phyloP scores from a whole-genome alignment of 2,888 invertebrate species.

The Corbicula japonica region DNA sequence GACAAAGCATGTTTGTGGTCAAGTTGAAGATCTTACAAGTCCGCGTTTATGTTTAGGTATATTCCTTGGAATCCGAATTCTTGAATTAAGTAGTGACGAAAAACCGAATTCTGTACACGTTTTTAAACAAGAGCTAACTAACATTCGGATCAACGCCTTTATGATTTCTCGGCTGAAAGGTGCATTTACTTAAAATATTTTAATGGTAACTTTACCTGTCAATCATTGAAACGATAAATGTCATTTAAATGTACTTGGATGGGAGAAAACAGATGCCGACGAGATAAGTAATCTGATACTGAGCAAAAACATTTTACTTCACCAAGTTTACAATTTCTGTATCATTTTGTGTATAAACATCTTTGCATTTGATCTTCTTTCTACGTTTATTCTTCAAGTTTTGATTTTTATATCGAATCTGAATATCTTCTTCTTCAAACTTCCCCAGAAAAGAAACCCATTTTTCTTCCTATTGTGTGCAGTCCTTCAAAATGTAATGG shows the following conservation, averaged over 20 bases:
- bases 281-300: slow-evolving; percentile 9
- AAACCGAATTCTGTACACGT: not conserved
- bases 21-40: too few species aligned
- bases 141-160: slow-evolving; percentile 1
- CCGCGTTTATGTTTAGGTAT: too few species aligned
- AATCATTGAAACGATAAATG: slow-evolving; percentile 63
- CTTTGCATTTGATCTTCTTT: too few species aligned
- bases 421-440: too few species aligned
- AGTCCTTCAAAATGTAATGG: slow-evolving; percentile 42
- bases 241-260: slow-evolving; percentile 38
- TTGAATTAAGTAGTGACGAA: slow-evolving; percentile 26
- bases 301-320: not conserved
- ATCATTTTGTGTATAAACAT: too few species aligned
- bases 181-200: not conserved
- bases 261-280: slow-evolving; percentile 4
- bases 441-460: too few species aligned
- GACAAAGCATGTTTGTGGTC: too few species aligned
- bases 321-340: slow-evolving; percentile 8
- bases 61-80: too few species aligned
- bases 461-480: slow-evolving; percentile 22
- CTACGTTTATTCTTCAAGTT: too few species aligned
- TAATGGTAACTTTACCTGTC: slow-evolving; percentile 38
- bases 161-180: slow-evolving; percentile 5
- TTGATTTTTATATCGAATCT: too few species aligned
- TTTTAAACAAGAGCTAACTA: not conserved